Evolutionary conservation across 2,888 invertebrate genomes (phyloP), one percentile per base, ranked within the genome.

Genomic region (Dicyrtoma fusca): DNA sequence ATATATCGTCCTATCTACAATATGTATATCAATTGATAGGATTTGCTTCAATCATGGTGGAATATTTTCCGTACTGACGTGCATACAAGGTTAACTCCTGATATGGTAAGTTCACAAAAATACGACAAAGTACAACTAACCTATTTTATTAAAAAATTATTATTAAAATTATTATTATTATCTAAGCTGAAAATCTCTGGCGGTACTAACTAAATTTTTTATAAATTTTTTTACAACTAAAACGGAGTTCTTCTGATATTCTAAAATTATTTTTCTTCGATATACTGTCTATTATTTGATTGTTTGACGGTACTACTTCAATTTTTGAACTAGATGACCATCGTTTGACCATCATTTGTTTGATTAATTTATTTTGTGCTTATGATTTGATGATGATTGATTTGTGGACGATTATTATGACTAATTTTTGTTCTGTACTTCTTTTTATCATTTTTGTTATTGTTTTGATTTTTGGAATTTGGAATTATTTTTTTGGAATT

Each of bases 21-120:
- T 4, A 49, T 63, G 19, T 34, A 34, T 34, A 34, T 34, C 8
- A 34, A 34, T 34, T 5, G 8, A 34, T 23, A 74, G 63, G 83
- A 85, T 61, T 88, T 93, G 75, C 87, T 97, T 19, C 95, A 96
- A 84, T 85, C 89, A 53, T 99, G 98, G 97, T 98, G 98, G 97
- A 89, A 92, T 82, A 88, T 97, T 78, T 98, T 97, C 86, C 91
- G 91, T 82, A 87, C 88, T 69, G 86, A 89, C 81, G 94, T 98
- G 59, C 92, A 95, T 83, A 87, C 91, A 8, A 86, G 87, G 72
- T 88, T 98, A 64, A 88, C 91, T 75, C 86, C 89, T 34, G 86
- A 89, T 76, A 91, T 94, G 92, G 96, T 97, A 79, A 66, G 74
- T 34, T 55, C 8, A n/a, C 3, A 3, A 49, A 10, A 3, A 19